phyloP scores from a whole-genome alignment of 1,140 invertebrate species.

The Palaemon carinicauda region DNA sequence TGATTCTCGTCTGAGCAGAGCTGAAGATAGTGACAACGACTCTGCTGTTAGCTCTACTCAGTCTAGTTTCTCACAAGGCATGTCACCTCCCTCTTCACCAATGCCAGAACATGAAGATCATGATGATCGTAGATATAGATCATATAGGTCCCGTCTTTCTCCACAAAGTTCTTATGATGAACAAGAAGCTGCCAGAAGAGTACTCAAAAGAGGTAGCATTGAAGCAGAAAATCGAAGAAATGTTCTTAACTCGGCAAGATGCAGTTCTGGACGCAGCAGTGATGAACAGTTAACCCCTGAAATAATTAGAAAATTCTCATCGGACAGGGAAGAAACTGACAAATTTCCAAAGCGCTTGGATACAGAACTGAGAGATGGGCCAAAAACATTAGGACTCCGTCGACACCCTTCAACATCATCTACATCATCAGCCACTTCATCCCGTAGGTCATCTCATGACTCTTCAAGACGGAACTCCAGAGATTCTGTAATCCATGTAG shows the following conservation, averaged over 20 bases:
- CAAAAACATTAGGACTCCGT: slow-evolving; percentile 58
- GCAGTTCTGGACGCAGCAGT: slow-evolving; percentile 71
- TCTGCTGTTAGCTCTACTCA: slow-evolving; percentile 73
- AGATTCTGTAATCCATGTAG: slow-evolving; percentile 54
- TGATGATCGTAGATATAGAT: slow-evolving; percentile 67
- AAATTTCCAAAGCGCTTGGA: slow-evolving; percentile 63
- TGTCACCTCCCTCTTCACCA: slow-evolving; percentile 72
- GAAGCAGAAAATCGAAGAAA: slow-evolving; percentile 86
- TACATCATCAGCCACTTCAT: slow-evolving; percentile 49
- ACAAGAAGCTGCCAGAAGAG: slow-evolving; percentile 66
- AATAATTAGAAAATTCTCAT: slow-evolving; percentile 73
- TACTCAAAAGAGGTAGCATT: slow-evolving; percentile 79
- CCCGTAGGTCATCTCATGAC: slow-evolving; percentile 45
- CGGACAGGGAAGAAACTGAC: slow-evolving; percentile 67
- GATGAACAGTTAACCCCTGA: slow-evolving; percentile 68
- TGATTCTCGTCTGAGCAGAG: slow-evolving; percentile 49
- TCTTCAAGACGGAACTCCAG: slow-evolving; percentile 48
- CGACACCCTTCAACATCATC: slow-evolving; percentile 58
- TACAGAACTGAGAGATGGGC: slow-evolving; percentile 59
- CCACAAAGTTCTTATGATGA: slow-evolving; percentile 67
- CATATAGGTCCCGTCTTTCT: slow-evolving; percentile 57
- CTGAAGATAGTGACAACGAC: slow-evolving; percentile 83
- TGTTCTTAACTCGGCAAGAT: slow-evolving; percentile 85
- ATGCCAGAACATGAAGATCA: slow-evolving; percentile 64
- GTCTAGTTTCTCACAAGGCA: slow-evolving; percentile 74